Evolutionary conservation across 2,797 vertebrate genomes (phyloP).

Genomic region (Brachyalestes nurse): DNA sequence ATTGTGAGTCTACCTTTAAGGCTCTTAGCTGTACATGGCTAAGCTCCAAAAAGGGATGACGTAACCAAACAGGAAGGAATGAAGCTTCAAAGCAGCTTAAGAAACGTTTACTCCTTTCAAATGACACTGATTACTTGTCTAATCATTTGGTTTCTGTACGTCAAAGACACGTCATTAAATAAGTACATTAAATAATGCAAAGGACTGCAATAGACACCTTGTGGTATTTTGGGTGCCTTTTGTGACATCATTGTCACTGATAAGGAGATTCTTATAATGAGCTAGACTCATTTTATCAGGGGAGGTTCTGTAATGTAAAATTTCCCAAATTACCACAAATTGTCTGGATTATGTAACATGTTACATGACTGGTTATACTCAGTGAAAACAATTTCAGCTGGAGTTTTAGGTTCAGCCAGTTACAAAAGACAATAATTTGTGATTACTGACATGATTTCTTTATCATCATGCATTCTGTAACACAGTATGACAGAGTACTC

Average conservation of each 20-base stretch:
- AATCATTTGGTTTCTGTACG: not conserved
- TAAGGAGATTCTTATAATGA: not conserved
- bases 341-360: no score
- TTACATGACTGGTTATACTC: no score
- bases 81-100: slow-evolving; percentile 13
- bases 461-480: no score
- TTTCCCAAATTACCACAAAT: no score
- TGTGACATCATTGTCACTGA: not conserved
- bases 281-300: not conserved
- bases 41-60: not conserved
- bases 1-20: slow-evolving; percentile 21
- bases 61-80: not conserved
- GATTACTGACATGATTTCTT: no score
- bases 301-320: not conserved
- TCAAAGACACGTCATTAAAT: not conserved
- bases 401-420: no score
- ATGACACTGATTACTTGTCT: not conserved
- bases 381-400: no score
- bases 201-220: not conserved
- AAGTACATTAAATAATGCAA: no score
- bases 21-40: not conserved
- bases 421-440: no score
- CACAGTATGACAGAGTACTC: no score
- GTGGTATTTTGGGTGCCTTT: not conserved
- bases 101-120: not conserved